Conservation (phyloP, 92 coral and sea anemone genomes). For the Paragorgia papillata region DNA sequence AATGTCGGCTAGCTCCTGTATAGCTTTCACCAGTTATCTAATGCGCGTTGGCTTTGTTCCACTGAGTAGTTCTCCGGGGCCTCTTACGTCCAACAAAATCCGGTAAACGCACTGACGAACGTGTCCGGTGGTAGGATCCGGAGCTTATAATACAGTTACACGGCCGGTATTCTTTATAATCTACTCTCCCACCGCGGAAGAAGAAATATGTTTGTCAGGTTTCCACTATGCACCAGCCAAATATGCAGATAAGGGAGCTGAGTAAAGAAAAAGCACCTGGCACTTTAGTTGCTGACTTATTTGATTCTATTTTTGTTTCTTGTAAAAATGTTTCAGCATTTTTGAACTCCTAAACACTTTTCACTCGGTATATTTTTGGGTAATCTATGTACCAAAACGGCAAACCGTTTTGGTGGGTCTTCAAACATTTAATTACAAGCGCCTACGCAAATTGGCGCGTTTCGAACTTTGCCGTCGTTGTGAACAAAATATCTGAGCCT, state of each 20-base stretch:
- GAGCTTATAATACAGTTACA: not conserved
- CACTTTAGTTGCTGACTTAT: not conserved
- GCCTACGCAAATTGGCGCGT: too few species aligned
- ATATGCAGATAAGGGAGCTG: constrained; percentile 6
- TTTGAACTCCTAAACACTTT: too few species aligned
- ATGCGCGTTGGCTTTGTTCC: not conserved
- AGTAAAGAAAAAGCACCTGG: constrained; percentile 10
- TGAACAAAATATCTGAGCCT: too few species aligned
- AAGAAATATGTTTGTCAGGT: constrained; percentile 7
- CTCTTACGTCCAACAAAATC: not conserved
- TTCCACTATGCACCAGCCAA: not conserved
- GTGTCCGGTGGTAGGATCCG: constrained; percentile 13
- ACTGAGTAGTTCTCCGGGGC: not conserved
- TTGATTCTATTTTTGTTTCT: too few species aligned
- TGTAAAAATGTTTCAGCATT: too few species aligned
- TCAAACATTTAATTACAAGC: too few species aligned
- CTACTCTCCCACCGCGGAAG: constrained; percentile 13
- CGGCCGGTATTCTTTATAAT: not conserved
- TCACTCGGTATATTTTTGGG: too few species aligned
- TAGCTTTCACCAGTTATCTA: not conserved
- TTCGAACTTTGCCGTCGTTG: too few species aligned
- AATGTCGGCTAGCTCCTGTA: not conserved
- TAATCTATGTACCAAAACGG: too few species aligned
- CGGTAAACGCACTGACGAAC: not conserved
- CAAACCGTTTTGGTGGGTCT: too few species aligned